phyloP scores from a whole-genome alignment of 2,888 invertebrate species.

The Pristionchus arcanus region DNA sequence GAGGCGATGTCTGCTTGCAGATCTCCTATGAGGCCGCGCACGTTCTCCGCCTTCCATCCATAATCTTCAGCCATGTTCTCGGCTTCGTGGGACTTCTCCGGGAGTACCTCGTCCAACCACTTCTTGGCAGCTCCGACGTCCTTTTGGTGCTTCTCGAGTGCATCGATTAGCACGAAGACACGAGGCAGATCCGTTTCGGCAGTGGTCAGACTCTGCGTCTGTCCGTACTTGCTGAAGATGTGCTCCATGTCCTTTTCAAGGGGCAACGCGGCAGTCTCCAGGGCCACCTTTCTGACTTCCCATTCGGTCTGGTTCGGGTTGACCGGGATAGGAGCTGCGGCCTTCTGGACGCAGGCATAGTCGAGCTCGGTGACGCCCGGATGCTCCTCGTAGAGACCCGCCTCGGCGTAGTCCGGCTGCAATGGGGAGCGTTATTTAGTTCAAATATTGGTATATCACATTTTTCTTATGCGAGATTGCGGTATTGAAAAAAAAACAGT shows the following conservation, averaged over 20 bases:
- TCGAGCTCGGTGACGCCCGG: conserved; percentile 23
- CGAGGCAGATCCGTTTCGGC: conserved; percentile 29
- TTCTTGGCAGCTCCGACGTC: background rate
- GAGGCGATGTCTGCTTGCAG: conserved; percentile 25
- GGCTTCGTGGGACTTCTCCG: conserved; percentile 35
- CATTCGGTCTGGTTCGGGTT: conserved; percentile 11
- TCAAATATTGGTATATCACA: background rate
- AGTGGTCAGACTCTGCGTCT: conserved; percentile 21
- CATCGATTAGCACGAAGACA: background rate
- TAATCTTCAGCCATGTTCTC: conserved; percentile 33
- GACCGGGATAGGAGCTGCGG: background rate
- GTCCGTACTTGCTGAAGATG: conserved; percentile 16
- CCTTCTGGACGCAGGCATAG: conserved; percentile 45
- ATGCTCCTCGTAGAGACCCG: background rate
- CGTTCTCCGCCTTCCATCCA: conserved; percentile 40
- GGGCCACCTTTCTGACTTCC: background rate
- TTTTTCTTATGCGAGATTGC: too few species aligned
- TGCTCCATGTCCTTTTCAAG: conserved; percentile 26
- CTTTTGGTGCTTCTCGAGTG: background rate
- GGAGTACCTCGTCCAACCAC: background rate
- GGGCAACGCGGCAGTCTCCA: background rate
- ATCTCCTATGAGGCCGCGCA: background rate
- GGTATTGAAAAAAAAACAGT: too few species aligned
- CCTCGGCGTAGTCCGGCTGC: conserved; percentile 8
- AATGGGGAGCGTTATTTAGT: background rate